Conservation (phyloP, 2,113 vertebrate species). For the Aplodontia rufa region DNA sequence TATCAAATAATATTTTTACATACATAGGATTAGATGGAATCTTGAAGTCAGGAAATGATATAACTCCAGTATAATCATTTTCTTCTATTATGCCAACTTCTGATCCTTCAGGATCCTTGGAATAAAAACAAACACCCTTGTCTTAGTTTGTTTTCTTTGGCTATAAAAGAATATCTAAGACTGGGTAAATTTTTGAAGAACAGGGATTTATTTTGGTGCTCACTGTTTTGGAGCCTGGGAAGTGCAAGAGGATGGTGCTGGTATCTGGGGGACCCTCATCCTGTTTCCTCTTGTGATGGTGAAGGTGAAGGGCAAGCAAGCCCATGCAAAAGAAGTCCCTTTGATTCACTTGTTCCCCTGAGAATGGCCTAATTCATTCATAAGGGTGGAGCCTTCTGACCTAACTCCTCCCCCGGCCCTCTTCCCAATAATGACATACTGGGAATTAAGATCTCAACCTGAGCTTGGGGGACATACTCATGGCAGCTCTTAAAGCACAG, state of each 20-base stretch:
- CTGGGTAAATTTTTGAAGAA: background rate
- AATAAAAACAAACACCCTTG: constrained; percentile 46
- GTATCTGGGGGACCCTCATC: background rate
- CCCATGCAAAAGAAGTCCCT: background rate
- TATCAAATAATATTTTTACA: constrained; percentile 53
- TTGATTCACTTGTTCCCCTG: background rate
- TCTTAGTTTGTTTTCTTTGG: background rate
- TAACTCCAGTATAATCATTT: constrained; percentile 90
- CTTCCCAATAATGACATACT: background rate
- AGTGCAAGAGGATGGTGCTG: background rate
- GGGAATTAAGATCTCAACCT: background rate
- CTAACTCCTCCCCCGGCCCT: no score
- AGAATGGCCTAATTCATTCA: background rate
- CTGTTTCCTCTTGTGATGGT: background rate
- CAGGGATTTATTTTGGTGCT: background rate
- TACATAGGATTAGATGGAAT: constrained; percentile 95
- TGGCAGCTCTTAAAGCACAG: background rate
- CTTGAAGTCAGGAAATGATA: constrained; percentile 94
- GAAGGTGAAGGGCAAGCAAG: background rate
- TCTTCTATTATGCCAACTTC: constrained; percentile 90
- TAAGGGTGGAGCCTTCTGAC: no score
- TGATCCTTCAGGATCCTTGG: constrained; percentile 90
- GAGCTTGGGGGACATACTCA: background rate
- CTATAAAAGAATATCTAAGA: background rate
- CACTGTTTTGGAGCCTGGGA: background rate